These are phyloP conservation scores for Tiliacea citrago DNA, from an alignment of 2,888 invertebrate species.

Conservation along the genomic window DNA sequence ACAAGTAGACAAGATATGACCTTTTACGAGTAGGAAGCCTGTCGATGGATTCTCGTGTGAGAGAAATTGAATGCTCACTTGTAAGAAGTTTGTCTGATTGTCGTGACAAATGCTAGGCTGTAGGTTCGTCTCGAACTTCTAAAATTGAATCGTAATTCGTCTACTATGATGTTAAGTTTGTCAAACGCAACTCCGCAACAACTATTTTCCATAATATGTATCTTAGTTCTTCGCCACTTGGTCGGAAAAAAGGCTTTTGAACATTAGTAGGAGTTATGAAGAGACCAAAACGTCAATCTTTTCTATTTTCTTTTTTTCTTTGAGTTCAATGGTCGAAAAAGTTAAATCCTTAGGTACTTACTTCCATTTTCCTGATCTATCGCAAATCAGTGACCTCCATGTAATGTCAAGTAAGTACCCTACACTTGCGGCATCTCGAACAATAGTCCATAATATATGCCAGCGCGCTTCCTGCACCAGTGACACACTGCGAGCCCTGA, in stretches of 20 bases:
- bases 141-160: not conserved
- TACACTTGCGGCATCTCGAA: slow-evolving; percentile 25
- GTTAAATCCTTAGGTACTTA: not conserved
- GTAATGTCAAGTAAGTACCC: slow-evolving; percentile 12
- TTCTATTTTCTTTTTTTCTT: no score
- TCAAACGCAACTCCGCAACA: not conserved
- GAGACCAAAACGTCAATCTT: not conserved
- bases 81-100: not conserved
- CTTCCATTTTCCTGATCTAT: not conserved
- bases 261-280: not conserved
- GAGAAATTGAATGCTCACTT: not conserved
- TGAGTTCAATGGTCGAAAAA: not conserved
- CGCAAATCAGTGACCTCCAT: not conserved
- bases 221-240: no score
- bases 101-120: not conserved
- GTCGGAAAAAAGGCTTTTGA: not conserved
- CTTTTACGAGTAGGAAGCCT: not conserved
- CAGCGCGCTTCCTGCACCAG: slow-evolving; percentile 39
- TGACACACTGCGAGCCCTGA: slow-evolving; percentile 57
- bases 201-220: not conserved
- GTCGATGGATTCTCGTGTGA: not conserved
- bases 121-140: not conserved
- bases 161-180: not conserved
- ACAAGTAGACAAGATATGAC: no score
- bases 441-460: slow-evolving; percentile 45